Evolutionary conservation across 2,888 invertebrate species (phyloP), one percentile per base, ranked within the genome.

Genomic region (Lycocerus yunnanus): DNA sequence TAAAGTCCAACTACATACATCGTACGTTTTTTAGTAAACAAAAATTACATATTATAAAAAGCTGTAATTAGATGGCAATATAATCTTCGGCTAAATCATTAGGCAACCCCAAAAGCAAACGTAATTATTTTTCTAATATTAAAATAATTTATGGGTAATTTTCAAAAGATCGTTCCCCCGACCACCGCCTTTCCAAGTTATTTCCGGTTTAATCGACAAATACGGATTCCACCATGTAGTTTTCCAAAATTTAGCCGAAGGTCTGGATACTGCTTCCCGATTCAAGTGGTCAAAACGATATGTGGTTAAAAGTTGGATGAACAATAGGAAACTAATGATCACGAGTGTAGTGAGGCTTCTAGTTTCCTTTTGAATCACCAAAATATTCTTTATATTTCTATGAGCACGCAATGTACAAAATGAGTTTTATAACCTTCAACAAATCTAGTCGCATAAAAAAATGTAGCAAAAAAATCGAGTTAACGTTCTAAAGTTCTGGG

Each of bases 341-440:
- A 43, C 43, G 43, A 8, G 43, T 43, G 43, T 16, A 63, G 20
- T 61, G 18, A 15, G n/a, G 18, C n/a, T 63, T 60, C n/a, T 18
- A 20, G 61, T 63, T 63, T 63, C 27, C 58, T 68, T 67, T 58
- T 68, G 68, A 68, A 58, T 68, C 68, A 68, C 18, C 58, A 58
- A 68, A 68, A 16, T 16, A 4, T 68, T 15, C n/a, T 27, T 66
- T 15, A 66, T 21, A 27, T 15, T 27, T n/a, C 21, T 15, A 18
- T 24, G 15, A 60, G 21, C 68, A 69, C 60, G 69, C 69, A 61
- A 69, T 43, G 60, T 69, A 27, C 60, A 69, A 68, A 68, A 69
- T 69, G 69, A 27, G 69, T 69, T 69, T 69, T 61, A 69, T 69
- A 69, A 69, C 69, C 69, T 69, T 69, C 60, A 13, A 20, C 18